Percentiles rank a stretch among this genome's conserved stretches.
Evolutionary conservation across 2,113 vertebrate species (phyloP).

Genomic region (Tachycineta bicolor): DNA sequence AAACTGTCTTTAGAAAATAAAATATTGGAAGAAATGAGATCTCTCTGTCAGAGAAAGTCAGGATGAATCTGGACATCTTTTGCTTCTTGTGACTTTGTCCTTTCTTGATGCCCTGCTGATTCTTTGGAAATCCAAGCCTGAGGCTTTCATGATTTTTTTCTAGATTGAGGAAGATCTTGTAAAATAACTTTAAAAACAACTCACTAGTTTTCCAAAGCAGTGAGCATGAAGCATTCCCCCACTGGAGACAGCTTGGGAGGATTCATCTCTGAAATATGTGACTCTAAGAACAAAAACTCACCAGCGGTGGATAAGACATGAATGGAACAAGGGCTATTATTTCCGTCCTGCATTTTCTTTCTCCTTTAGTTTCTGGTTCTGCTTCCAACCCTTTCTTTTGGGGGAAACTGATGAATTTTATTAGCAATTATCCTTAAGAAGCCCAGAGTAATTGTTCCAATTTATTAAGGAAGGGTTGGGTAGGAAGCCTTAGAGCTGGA

Average conservation of each 20-base stretch:
- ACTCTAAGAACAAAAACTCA: slow-evolving; percentile 48
- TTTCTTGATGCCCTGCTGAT: neutral
- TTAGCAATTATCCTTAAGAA: slow-evolving; percentile 29
- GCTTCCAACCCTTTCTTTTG: slow-evolving; percentile 30
- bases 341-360: slow-evolving; percentile 43
- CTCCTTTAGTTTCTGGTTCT: slow-evolving; percentile 38
- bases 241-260: neutral
- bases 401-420: slow-evolving; percentile 43
- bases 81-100: neutral
- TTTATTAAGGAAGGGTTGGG: slow-evolving; percentile 37
- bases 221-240: neutral
- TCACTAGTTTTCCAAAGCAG: slow-evolving; percentile 6
- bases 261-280: slow-evolving; percentile 39
- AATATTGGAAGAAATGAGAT: neutral
- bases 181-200: neutral
- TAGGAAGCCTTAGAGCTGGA: slow-evolving; percentile 6
- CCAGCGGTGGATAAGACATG: slow-evolving; percentile 15
- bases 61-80: neutral
- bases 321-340: slow-evolving; percentile 48
- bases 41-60: neutral
- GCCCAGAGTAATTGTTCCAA: slow-evolving; percentile 13
- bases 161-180: neutral
- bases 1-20: neutral
- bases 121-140: neutral
- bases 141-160: neutral